Evolutionary conservation across 2,888 invertebrate species (phyloP), one percentile per base, ranked within the genome.

Genomic region (Trachelus troglodyta): DNA sequence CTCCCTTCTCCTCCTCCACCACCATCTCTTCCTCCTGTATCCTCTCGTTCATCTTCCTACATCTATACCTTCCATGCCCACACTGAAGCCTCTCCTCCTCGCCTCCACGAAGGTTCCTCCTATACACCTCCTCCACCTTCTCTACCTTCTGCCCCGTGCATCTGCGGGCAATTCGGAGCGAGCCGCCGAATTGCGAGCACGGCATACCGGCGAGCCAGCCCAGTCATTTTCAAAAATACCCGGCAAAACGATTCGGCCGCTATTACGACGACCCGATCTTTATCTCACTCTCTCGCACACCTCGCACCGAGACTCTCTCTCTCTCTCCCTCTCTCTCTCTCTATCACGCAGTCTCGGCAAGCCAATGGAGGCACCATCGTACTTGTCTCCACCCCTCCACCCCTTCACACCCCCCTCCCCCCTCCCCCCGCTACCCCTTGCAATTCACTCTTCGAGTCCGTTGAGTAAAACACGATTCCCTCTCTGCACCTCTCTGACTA

Each of bases 191-290:
- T 87, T 82, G 86, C 85, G 84, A 85, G 83, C 85, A 86, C 81
- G 84, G 85, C 85, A 84, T 87, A 87, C 87, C 85, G 82, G 86
- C 77, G 85, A 83, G 83, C 86, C 77, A 82, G 80, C 80, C 87
- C 85, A 83, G 87, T 88, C 87, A 88, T 88, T 88, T 88, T 85
- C 85, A 88, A 87, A 88, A 88, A 88, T 87, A 85, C 85, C 86
- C 85, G 83, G 85, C 86, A 84, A 87, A 88, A 87, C 85, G 88
- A 88, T 88, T 88, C 83, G 83, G 82, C 85, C 84, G 86, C 84
- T 87, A 88, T 86, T 88, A 87, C 86, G 83, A 83, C 82, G 83
- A 82, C 84, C 82, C 80, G 81, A 78, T 81, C 82, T 77, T 79
- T 82, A 77, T 84, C 76, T 78, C 73, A 80, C 73, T 69, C 77